Base-by-base conservation (phyloP, 64 coral and sea anemone species). In the Cladopsammia gracilis region DNA sequence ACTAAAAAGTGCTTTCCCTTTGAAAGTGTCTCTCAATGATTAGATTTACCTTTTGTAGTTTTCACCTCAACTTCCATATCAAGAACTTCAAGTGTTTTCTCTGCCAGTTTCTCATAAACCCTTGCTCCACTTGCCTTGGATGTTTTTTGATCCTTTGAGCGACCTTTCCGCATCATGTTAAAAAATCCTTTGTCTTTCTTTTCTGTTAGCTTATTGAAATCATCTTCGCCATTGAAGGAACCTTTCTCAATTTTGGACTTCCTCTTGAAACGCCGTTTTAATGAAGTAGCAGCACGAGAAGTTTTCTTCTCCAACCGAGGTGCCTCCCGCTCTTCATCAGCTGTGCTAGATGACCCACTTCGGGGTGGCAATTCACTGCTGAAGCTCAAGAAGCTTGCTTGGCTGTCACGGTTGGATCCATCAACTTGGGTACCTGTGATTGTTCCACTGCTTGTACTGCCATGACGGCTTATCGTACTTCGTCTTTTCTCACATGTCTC, bases 11-110 rank as follows among this genome's bases (percentile, higher is more conserved):
- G 34, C 34, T 34, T 34, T 34, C 2, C 34, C 2, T 1, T 34
- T 34, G 34, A 34, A 34, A 34, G 2, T 56, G 12, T 56, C 12
- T 1, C 53, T 10, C 12, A 7, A 56, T 10, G 53, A 56, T 56
- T 56, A 5, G 12, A 56, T 56, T 56, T 56, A 98, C 96, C 96
- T 98, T 94, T 98, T 4, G 96, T 88, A 26, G 92, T 98, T 86
- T 94, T 94, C 69, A 94, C 96, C 16, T 78, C 82, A 11, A 75
- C 73, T 66, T 83, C 91, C n/a, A 86, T 87, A 23, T 64, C 72
- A 78, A 93, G 69, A 24, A 25, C 4, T 22, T 75, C 82, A 15
- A 93, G 58, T 22, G 58, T 42, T 67, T 79, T 79, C 13, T 87
- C 91, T 5, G n/a, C 71, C 43, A 93, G 73, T 66, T 57, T 16